A percentile compares a stretch with the other conserved stretches of the same genome.
phyloP scores from a whole-genome alignment of 2,113 vertebrate genomes.

The Lophochroa leadbeateri region DNA sequence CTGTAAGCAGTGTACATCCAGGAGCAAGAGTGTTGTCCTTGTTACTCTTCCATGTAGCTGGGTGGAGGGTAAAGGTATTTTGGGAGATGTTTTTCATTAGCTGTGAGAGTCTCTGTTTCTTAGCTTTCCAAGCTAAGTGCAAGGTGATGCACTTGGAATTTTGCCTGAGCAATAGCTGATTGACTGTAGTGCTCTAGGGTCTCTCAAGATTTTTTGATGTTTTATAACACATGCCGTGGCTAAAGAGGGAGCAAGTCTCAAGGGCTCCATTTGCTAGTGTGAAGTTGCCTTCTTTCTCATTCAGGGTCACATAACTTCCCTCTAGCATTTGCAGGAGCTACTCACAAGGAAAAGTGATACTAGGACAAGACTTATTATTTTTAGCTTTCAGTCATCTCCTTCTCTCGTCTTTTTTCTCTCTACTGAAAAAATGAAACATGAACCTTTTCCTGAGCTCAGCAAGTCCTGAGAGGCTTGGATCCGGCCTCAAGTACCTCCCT shows the following conservation, averaged over 20 bases:
- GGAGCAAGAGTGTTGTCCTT: background rate
- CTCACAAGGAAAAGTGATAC: constrained; percentile 2
- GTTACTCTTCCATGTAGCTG: background rate
- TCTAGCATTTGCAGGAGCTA: background rate
- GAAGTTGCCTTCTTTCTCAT: background rate
- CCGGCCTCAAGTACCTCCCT: background rate
- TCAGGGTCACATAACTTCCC: background rate
- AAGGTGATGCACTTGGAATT: background rate
- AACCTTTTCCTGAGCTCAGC: background rate
- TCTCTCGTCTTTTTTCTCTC: background rate
- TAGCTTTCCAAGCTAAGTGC: background rate
- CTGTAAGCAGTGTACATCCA: background rate
- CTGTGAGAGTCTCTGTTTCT: background rate
- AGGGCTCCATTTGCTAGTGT: background rate
- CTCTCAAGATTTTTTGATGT: background rate
- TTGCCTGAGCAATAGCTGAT: background rate
- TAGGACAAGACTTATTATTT: background rate
- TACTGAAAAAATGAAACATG: background rate
- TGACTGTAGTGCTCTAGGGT: background rate
- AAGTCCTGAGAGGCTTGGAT: background rate
- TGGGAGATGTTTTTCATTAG: background rate
- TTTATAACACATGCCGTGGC: background rate
- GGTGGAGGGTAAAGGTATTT: background rate
- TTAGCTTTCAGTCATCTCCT: background rate
- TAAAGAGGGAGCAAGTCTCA: background rate